Evolutionary conservation across 2,113 vertebrate species (phyloP), one percentile per base, ranked within the genome.

Genomic region (Macaca mulatta): DNA sequence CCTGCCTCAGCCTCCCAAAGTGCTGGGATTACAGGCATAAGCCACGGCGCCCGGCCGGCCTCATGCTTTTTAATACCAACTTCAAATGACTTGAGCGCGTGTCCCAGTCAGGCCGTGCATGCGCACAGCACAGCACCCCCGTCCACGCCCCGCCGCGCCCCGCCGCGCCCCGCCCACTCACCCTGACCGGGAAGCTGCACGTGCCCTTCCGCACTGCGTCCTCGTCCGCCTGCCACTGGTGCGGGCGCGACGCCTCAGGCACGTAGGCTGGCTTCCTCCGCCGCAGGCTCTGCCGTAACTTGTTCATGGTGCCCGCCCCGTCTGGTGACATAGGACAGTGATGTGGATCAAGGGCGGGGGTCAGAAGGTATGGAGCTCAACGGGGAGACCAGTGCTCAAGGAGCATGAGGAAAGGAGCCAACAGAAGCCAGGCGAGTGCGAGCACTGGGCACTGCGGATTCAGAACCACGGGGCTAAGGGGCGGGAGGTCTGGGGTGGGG

Each of bases 181-280:
- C 99, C 99, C 99, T 97, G 45, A 99, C 99, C 0, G 99, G 98
- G 90, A 99, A 99, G 98, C 99, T 99, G 98, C 99, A 99, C 67
- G 99, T 99, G 93, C 99, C 99, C 97, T 99, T 99, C 69, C 99
- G 99, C 48, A 99, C 99, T 0, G 99, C 99, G 89, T 99, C 99
- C 98, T 99, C 99, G 0, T 99, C 99, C 0, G 99, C 99, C 97
- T 99, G 99, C 99, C 99, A 99, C 98, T 99, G 99, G 97, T 99
- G 99, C 0, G 99, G 99, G 57, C 99, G 99, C 59, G 99, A 99
- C 6, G 99, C 99, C 98, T 99, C 99, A 0, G 99, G 99, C 93
- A 99, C 98, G 1, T 99, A 99, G 61, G 99, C 99, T 64, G 99
- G 99, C 98, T 99, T 99, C 98, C 99, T 99, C 97, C 99, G 99